phyloP scores from a whole-genome alignment of 2,888 invertebrate species.

The Diogma glabrata region DNA sequence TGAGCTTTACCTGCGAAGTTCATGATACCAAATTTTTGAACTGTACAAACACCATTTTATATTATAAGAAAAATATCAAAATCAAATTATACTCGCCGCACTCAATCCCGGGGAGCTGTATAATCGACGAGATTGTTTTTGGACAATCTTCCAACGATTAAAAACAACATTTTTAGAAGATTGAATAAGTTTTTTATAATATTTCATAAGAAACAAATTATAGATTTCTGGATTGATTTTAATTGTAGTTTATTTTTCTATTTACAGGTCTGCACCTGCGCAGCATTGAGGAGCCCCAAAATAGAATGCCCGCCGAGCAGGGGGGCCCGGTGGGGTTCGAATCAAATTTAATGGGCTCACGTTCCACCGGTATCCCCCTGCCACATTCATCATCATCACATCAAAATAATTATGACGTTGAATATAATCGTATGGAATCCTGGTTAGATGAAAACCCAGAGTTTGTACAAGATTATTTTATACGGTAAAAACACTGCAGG shows the following conservation, averaged over 20 bases:
- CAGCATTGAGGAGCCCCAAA: constrained; percentile 69
- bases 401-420: constrained; percentile 58
- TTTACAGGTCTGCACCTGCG: constrained; percentile 71
- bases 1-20: no score
- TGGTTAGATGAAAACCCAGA: constrained; percentile 96
- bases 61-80: no score
- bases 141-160: no score
- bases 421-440: constrained; percentile 82
- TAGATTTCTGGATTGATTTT: no score
- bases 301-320: constrained; percentile 48
- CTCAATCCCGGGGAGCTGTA: no score
- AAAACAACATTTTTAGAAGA: no score
- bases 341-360: constrained; percentile 27
- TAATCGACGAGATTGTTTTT: no score
- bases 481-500: constrained; percentile 65
- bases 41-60: no score
- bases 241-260: constrained; percentile 33
- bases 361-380: constrained; percentile 39
- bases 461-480: constrained; percentile 89
- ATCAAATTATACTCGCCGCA: no score
- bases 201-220: no score
- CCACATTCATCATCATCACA: constrained; percentile 28
- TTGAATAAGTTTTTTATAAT: no score
- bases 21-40: no score
- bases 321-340: constrained; percentile 55